These are phyloP conservation scores for Chymomyza caudatula DNA, from an alignment of 2,888 invertebrate species.

Conservation along the genomic window DNA sequence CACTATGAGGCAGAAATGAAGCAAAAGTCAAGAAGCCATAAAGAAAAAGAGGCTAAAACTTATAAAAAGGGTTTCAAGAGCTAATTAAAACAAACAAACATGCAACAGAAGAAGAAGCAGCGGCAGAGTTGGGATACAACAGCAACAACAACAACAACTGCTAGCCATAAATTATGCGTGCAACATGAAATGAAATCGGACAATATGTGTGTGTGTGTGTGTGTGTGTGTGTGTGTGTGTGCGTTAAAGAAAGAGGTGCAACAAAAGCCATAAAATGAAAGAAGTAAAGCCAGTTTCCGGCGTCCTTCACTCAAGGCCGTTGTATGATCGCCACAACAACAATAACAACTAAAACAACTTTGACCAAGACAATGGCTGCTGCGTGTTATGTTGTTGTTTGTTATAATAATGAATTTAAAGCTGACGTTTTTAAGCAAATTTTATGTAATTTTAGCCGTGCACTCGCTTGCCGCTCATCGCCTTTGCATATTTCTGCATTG, in stretches of 20 bases:
- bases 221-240: too few species aligned
- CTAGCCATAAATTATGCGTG: constrained; percentile 60
- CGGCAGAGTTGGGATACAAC: constrained; percentile 4
- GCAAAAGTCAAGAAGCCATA: constrained; percentile 22
- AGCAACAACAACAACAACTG: constrained; percentile 20
- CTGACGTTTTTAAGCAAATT: constrained; percentile 1
- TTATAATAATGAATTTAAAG: constrained; percentile 7
- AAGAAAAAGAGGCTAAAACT: neutral
- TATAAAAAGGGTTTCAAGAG: constrained; percentile 20
- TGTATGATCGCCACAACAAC: constrained; percentile 28
- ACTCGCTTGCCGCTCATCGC: neutral
- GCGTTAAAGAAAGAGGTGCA: constrained; percentile 16
- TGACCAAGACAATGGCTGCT: constrained; percentile 14
- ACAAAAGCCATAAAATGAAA: constrained; percentile 33
- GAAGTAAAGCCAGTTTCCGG: constrained; percentile 65
- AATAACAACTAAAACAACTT: too few species aligned
- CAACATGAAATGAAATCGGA: neutral
- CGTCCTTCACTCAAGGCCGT: constrained; percentile 75
- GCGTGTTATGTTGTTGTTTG: constrained; percentile 11
- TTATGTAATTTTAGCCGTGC: constrained; percentile 42
- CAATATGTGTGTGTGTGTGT: too few species aligned
- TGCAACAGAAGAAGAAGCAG: constrained; percentile 25
- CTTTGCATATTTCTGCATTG: neutral
- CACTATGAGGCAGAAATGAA: constrained; percentile 62
- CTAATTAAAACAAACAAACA: constrained; percentile 72